A percentile compares a stretch with the other conserved stretches of the same genome.
Conservation (phyloP, 1,140 invertebrate species). For the Drosophila elegans region DNA sequence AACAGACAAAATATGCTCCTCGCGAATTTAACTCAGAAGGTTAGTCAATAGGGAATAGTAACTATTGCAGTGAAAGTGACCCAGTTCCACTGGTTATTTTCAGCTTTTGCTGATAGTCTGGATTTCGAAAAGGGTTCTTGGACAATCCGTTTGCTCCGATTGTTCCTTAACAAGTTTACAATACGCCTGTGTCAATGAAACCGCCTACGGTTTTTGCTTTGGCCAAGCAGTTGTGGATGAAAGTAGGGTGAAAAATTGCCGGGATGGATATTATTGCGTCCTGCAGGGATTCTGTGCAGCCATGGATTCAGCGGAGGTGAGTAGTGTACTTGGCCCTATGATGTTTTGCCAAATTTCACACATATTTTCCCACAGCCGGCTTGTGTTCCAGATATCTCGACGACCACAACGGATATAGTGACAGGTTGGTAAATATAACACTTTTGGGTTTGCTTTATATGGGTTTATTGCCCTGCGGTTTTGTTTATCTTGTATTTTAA, state of each 20-base stretch:
- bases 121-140: neutral
- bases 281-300: conserved; percentile 28
- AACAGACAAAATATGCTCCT: conserved; percentile 23
- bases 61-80: neutral
- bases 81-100: neutral
- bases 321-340: neutral
- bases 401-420: conserved; percentile 21
- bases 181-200: conserved; percentile 57
- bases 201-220: conserved; percentile 47
- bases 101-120: conserved; percentile 8
- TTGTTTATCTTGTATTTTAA: neutral
- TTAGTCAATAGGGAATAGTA: neutral
- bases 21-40: conserved; percentile 2
- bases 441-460: neutral
- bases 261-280: conserved; percentile 46
- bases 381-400: conserved; percentile 27
- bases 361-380: conserved; percentile 20
- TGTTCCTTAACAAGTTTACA: conserved; percentile 24
- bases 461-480: neutral
- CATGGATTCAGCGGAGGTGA: conserved; percentile 24
- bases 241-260: conserved; percentile 14
- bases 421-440: conserved; percentile 34
- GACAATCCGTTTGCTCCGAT: conserved; percentile 34
- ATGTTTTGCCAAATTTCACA: neutral
- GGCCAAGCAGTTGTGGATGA: neutral